Conservation (phyloP, 1,140 invertebrate species). For the Anastrepha obliqua region DNA sequence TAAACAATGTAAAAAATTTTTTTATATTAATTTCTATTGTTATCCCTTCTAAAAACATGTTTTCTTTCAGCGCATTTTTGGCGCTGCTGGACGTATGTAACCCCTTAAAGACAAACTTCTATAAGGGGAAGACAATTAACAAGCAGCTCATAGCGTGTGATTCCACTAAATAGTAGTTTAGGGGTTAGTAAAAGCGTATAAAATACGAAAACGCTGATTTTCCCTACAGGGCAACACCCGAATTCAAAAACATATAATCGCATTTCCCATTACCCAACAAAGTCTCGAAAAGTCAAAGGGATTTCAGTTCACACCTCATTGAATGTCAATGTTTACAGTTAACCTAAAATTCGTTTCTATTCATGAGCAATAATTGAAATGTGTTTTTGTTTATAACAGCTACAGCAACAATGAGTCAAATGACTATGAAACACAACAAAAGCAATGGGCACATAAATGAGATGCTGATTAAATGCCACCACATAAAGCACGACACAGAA, state of each 20-base stretch:
- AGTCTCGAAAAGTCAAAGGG: background rate
- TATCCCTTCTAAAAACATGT: too few species aligned
- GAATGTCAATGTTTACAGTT: background rate
- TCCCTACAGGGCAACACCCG: too few species aligned
- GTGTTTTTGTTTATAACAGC: slow-evolving; percentile 25
- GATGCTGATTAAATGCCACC: slow-evolving; percentile 23
- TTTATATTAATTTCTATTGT: too few species aligned
- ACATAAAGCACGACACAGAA: slow-evolving; percentile 11
- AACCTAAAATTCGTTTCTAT: background rate
- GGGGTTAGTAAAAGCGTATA: too few species aligned
- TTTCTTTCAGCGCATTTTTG: too few species aligned
- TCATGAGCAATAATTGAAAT: slow-evolving; percentile 27
- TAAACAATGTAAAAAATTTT: too few species aligned
- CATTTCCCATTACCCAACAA: background rate
- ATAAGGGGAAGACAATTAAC: too few species aligned
- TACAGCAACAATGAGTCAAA: background rate
- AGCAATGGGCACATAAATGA: background rate
- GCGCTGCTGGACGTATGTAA: too few species aligned
- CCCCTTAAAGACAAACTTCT: too few species aligned
- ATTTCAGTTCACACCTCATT: slow-evolving; percentile 43
- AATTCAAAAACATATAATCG: background rate
- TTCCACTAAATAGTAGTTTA: too few species aligned
- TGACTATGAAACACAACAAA: background rate
- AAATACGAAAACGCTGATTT: too few species aligned
- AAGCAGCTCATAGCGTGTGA: too few species aligned